These are phyloP conservation scores for Protodeltote pygarga DNA, from an alignment of 2,888 invertebrate species.

Conservation along the genomic window DNA sequence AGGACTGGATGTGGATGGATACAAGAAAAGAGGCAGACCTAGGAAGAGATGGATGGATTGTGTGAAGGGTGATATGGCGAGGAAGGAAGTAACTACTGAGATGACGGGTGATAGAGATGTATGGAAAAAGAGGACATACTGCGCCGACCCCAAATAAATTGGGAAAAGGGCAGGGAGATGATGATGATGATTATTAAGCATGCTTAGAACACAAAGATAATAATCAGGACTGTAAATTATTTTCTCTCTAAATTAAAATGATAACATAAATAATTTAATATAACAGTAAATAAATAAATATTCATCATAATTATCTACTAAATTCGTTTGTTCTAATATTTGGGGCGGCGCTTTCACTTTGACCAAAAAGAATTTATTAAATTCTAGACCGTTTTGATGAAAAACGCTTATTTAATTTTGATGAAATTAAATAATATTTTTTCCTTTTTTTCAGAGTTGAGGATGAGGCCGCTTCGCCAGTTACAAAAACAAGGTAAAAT, in stretches of 20 bases:
- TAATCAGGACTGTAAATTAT: neutral
- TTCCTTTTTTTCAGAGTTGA: slow-evolving; percentile 76
- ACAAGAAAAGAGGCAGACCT: too few relatives aligned
- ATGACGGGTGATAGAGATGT: too few relatives aligned
- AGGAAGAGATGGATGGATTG: too few relatives aligned
- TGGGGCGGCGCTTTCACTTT: slow-evolving; percentile 17
- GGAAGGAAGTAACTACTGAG: too few relatives aligned
- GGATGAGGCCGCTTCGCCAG: slow-evolving; percentile 77
- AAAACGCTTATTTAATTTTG: slow-evolving; percentile 28
- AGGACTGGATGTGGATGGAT: too few relatives aligned
- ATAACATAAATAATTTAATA: neutral
- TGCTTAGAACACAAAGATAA: too few relatives aligned
- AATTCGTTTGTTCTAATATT: slow-evolving; percentile 12
- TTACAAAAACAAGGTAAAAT: slow-evolving; percentile 74
- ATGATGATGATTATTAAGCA: too few relatives aligned
- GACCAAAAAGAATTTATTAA: slow-evolving; percentile 18
- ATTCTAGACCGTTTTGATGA: slow-evolving; percentile 19
- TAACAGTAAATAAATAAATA: neutral
- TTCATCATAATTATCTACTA: slow-evolving; percentile 22
- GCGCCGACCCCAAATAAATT: too few relatives aligned
- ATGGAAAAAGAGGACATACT: too few relatives aligned
- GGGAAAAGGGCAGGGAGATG: too few relatives aligned
- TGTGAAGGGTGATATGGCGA: too few relatives aligned
- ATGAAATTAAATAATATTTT: slow-evolving; percentile 37
- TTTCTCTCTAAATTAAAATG: neutral